A percentile compares a stretch with the other conserved stretches of the same genome.
Evolutionary conservation across 2,888 invertebrate species (phyloP).

Genomic region (Saturnia japonica): DNA sequence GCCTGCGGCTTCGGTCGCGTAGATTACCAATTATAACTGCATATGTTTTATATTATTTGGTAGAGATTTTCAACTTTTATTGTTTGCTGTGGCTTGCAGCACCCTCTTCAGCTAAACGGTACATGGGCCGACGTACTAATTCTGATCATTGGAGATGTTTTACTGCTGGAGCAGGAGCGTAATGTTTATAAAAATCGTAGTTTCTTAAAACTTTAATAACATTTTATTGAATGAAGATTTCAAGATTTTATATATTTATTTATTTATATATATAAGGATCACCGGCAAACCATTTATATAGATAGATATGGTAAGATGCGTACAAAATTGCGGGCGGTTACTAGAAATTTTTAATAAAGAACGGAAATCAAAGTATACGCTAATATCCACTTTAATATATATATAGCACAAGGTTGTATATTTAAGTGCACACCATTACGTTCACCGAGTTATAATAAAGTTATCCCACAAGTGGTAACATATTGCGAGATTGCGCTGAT

Average conservation of each 20-base stretch:
- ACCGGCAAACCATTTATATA: no score
- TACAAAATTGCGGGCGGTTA: neutral
- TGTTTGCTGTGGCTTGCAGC: conserved; percentile 46
- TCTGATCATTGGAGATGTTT: conserved; percentile 80
- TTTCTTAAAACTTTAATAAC: no score
- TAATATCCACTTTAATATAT: neutral
- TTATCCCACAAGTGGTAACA: neutral
- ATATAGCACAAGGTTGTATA: neutral
- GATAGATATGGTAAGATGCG: no score
- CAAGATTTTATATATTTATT: no score
- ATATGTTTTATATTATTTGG: neutral
- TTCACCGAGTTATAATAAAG: conserved; percentile 20
- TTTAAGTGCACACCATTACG: conserved; percentile 1
- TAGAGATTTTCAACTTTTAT: neutral
- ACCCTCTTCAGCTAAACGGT: conserved; percentile 67
- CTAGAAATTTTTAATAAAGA: neutral
- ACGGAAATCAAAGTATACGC: neutral
- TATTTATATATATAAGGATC: no score
- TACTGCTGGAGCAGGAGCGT: no score
- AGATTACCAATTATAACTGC: no score
- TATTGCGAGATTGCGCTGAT: neutral
- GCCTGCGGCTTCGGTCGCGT: no score
- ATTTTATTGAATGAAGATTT: no score
- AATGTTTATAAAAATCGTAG: no score
- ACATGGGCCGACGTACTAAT: conserved; percentile 79